Evolutionary conservation across 2,888 invertebrate genomes (phyloP).

Genomic region (Belgica antarctica): DNA sequence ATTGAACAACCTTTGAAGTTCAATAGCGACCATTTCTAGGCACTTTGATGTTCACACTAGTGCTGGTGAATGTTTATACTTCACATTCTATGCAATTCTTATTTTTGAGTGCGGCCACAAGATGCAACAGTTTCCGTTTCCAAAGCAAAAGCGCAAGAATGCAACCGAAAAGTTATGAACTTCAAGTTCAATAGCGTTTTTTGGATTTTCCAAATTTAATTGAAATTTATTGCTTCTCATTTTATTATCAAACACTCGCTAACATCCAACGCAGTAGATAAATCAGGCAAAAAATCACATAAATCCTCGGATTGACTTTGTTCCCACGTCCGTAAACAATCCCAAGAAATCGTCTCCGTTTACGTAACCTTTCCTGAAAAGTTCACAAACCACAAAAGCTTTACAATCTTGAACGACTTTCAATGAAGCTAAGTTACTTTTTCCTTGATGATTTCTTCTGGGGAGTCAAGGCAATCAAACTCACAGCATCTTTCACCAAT

Average conservation of each 20-base stretch:
- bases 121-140: too few species aligned
- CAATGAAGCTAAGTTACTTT: slow-evolving; percentile 12
- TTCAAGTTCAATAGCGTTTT: neutral
- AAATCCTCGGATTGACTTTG: too few species aligned
- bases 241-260: too few species aligned
- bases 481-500: slow-evolving; percentile 85
- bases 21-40: too few species aligned
- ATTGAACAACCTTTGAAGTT: slow-evolving; percentile 13
- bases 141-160: too few species aligned
- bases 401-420: neutral
- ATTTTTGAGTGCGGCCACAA: too few species aligned
- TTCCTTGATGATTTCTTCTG: slow-evolving; percentile 56
- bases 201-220: too few species aligned
- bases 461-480: slow-evolving; percentile 81
- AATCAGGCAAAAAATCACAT: too few species aligned
- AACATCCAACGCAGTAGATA: too few species aligned
- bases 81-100: too few species aligned
- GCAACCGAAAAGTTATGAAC: neutral
- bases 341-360: slow-evolving; percentile 19
- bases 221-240: neutral
- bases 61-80: too few species aligned
- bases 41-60: too few species aligned
- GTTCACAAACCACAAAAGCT: neutral
- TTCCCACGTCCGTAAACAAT: neutral
- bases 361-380: slow-evolving; percentile 27